Conservation (phyloP, 2,113 vertebrate genomes). For the Platysternon megacephalum region DNA sequence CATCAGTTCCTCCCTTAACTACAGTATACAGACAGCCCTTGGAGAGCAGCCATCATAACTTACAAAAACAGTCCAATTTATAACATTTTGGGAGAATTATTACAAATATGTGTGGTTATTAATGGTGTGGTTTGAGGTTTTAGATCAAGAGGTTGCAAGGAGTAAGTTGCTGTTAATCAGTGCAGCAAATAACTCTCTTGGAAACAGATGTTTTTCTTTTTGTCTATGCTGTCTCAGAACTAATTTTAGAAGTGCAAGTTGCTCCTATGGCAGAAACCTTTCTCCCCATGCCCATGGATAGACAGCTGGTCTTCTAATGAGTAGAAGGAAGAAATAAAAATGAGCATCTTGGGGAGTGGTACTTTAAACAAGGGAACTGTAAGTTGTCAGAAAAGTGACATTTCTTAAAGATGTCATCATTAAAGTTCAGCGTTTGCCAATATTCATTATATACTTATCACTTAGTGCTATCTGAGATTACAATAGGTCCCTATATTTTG, state of each 20-base stretch:
- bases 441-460: fast-evolving
- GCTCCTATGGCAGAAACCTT: slow-evolving; percentile 29
- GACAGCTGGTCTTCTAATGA: slow-evolving; percentile 8
- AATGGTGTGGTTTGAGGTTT: slow-evolving; percentile 33
- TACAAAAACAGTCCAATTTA: not conserved
- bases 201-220: not conserved
- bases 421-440: not conserved
- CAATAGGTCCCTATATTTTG: not conserved
- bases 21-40: not conserved
- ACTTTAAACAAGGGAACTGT: not conserved
- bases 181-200: slow-evolving; percentile 37
- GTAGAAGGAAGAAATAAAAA: slow-evolving; percentile 11
- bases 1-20: not conserved
- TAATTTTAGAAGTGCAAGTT: not conserved
- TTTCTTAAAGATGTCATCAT: not conserved
- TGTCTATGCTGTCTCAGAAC: slow-evolving; percentile 53
- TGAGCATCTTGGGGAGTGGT: not conserved
- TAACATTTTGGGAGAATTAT: not conserved
- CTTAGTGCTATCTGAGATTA: fast-evolving
- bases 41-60: not conserved
- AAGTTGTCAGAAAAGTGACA: not conserved
- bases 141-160: not conserved
- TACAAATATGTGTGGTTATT: not conserved
- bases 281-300: slow-evolving; percentile 6
- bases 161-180: not conserved